Evolutionary conservation across 2,888 invertebrate species (phyloP), one percentile per base, ranked within the genome.

Genomic region (Drosophila pegasa): DNA sequence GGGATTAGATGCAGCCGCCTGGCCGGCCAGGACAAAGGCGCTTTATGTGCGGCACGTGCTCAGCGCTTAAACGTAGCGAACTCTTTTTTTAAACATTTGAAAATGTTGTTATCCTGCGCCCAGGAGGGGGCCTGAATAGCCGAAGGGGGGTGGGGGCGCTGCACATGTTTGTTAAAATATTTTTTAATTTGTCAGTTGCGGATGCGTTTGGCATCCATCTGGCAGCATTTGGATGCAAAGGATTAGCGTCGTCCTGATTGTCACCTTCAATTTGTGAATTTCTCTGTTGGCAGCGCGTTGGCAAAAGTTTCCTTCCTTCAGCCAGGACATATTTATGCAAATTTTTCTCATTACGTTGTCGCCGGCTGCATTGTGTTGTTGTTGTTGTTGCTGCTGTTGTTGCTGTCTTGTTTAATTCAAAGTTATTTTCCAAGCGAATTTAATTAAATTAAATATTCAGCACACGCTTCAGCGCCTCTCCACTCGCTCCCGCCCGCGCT

Each of bases 1-100:
- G 84, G 91, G 92, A 92, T 92, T 92, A 92, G 79, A 83, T 73
- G 83, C 77, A 80, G 86, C 60, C 80, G 72, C 71, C 22, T 50
- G n/a, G 48, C 29, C 70, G 48, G 61, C 59, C 41, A 62, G 67
- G 65, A 80, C 87, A 74, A 80, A 67, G 51, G 43, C 31, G 54
- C 75, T 78, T 87, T 85, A 79, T 82, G 77, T 61, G 71, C 71
- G 90, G 80, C 90, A 90, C 90, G 90, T 90, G 90, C 90, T 72
- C 78, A 83, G 71, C 80, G 65, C 65, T 78, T 65, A 88, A 87
- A 89, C 89, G 90, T 90, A 84, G 87, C 90, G 41, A 87, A 65
- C 51, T 71, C 51, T 71, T 68, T 76, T 77, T 81, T 56, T 70
- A 54, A 87, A 82, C 87, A 86, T 78, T 82, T 82, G 87, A 75